Evolutionary conservation across 1,140 invertebrate genomes (phyloP), one percentile per base, ranked within the genome.

Genomic region (Meloidogyne floridensis): DNA sequence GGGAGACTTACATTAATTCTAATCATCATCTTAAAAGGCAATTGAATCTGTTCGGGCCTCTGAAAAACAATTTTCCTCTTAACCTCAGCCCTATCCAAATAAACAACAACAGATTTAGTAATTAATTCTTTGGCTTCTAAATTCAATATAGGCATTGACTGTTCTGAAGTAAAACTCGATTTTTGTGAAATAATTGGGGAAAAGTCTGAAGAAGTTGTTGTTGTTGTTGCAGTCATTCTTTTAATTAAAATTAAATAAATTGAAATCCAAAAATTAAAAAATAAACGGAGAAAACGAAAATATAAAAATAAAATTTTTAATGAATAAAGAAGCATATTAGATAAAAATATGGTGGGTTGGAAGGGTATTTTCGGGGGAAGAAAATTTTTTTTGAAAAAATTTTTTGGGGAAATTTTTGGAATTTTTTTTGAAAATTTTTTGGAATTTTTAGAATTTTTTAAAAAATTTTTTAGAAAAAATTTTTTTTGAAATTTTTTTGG

Each of bases 81-180:
- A 6, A 88, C 88, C 82, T 89, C 88, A 4, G 88, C 88, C 69
- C 88, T 72, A 47, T 89, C 88, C n/a, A 80, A 70, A 80, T 87
- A 89, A 10, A 89, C 88, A 43, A 88, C 85, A 8, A 89, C 88
- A 20, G 81, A 82, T 74, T 88, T 90, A 5, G 86, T 87, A 43
- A 84, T 81, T 75, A 89, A 74, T 15, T 86, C 80, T 13, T 69
- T 65, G 8, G 84, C 87, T 53, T 86, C 87, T 69, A 88, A 81
- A 13, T 53, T 18, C 3, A 32, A 82, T 47, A 32, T 32, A 32
- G 32, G 32, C 32, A 32, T 32, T 32, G 87, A 88, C 74, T 73
- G 87, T 15, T 85, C 87, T 13, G 87, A 88, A 82, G 53, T 87
- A 15, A 84, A 80, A 18, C 77, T 85, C 5, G n/a, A 32, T 13